A percentile compares a stretch with the other conserved stretches of the same genome.
Conservation (phyloP, 2,113 vertebrate genomes). For the Triplophysa tibetana region DNA sequence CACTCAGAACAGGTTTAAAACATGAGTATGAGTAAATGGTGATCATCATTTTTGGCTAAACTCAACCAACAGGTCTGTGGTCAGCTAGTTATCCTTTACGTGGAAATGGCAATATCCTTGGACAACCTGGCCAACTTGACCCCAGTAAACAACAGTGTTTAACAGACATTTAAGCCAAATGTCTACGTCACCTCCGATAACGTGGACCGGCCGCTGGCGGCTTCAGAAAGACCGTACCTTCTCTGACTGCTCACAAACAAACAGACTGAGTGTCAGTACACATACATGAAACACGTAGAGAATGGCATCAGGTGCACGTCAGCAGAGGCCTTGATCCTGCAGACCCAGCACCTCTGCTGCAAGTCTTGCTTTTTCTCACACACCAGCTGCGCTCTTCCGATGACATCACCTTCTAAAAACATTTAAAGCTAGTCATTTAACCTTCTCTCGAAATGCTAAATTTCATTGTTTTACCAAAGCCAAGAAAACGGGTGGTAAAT, state of each 20-base stretch:
- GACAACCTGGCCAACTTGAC: not conserved
- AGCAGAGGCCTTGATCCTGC: constrained; percentile 32
- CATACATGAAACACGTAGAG: not conserved
- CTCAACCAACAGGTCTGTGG: too few relatives aligned
- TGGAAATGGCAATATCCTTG: not conserved
- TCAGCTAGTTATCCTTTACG: not conserved
- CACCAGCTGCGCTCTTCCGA: constrained; percentile 6
- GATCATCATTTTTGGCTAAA: too few relatives aligned
- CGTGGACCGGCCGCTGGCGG: not conserved
- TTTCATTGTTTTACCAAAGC: constrained; percentile 43
- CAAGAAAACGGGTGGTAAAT: constrained; percentile 17
- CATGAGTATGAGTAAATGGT: too few relatives aligned
- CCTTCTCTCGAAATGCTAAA: constrained; percentile 45
- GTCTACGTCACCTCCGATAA: not conserved
- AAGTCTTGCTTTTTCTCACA: constrained; percentile 36
- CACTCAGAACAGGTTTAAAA: too few relatives aligned
- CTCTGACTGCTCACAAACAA: not conserved
- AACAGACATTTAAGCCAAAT: not conserved
- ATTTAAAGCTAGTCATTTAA: constrained; percentile 40
- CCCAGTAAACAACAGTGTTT: not conserved
- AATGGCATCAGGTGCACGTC: constrained; percentile 17
- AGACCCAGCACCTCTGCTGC: not conserved
- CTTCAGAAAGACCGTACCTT: not conserved
- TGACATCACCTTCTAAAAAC: constrained; percentile 23
- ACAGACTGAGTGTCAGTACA: not conserved